Evolutionary conservation across 2,888 invertebrate genomes (phyloP), one percentile per base, ranked within the genome.

Genomic region (Eupithecia vulgata): DNA sequence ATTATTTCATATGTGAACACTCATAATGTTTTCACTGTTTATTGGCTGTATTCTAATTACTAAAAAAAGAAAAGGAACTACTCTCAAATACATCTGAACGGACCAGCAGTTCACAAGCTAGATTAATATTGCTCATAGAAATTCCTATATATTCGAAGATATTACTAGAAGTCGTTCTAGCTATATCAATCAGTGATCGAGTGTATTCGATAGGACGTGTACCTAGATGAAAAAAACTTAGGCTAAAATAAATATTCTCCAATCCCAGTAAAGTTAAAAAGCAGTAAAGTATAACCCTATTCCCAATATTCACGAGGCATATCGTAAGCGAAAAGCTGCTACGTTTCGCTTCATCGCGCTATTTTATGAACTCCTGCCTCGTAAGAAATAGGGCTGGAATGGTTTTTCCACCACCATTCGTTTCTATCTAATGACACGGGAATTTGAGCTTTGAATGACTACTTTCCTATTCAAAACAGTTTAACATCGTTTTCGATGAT

Each of bases 351-450:
- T 83, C 83, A 85, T 73, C 80, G 83, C 84, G 84, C 79, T 72
- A 83, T 83, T 87, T 87, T 87, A 88, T 85, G 84, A 85, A 81
- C 83, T 79, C 82, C 86, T 88, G 86, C 85, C 81, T 78, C 77
- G 84, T 87, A 87, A 81, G 79, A 64, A 45, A 77, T 79, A 84
- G 87, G 17, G 57, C 25, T 57, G 8, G 25, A 57, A 57, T 57
- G 57, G 57, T 57, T 57, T 52, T 21, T 57, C 13, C 25, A 25
- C 12, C 13, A 12, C 57, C 57, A 25, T 57, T 57, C 25, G 13
- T 57, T 57, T 52, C 21, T 52, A 12, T 52, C n/a, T 7, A 48
- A 8, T 48, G 48, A 48, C 48, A 48, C 17, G n/a, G n/a, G 48
- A 0, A 52, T 52, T 48, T n/a, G n/a, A 48, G 48, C 52, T 52